These are phyloP conservation scores for Chrysopa pallens DNA, from an alignment of 1,140 invertebrate genomes.

Conservation along the genomic window DNA sequence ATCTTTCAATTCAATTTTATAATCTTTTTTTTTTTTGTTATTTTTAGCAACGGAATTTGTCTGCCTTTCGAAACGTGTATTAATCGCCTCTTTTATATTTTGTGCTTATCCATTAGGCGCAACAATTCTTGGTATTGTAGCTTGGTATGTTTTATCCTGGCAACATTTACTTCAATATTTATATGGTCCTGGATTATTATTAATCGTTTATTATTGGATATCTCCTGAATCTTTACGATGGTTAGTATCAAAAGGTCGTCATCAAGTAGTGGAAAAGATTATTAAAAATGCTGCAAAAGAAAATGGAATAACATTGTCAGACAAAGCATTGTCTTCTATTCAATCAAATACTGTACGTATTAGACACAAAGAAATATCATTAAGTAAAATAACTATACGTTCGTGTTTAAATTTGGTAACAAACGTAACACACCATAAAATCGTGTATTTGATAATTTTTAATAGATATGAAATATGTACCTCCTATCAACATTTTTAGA, in stretches of 20 bases:
- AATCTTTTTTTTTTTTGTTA: too few relatives aligned
- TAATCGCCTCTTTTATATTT: constrained; percentile 50
- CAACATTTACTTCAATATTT: constrained; percentile 40
- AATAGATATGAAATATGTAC: too few relatives aligned
- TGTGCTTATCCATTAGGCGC: constrained; percentile 54
- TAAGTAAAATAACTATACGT: too few relatives aligned
- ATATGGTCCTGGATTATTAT: constrained; percentile 42
- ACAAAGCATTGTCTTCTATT: constrained; percentile 6
- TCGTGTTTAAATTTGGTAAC: too few relatives aligned
- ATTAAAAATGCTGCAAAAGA: constrained; percentile 42
- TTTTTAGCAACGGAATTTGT: constrained; percentile 59
- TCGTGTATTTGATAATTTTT: too few relatives aligned
- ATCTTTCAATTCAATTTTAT: too few relatives aligned
- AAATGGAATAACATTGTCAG: constrained; percentile 38
- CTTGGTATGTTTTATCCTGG: constrained; percentile 53
- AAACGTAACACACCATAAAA: too few relatives aligned
- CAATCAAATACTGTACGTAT: too few relatives aligned
- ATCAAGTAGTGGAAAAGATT: constrained; percentile 35
- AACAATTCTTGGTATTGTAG: constrained; percentile 41
- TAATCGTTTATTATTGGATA: constrained; percentile 38
- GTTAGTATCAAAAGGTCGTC: constrained; percentile 49
- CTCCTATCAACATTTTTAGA: too few relatives aligned
- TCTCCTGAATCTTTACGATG: constrained; percentile 51
- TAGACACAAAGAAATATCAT: too few relatives aligned
- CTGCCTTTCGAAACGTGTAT: constrained; percentile 46